These are phyloP conservation scores for Oxycera nigricornis DNA, from an alignment of 2,888 invertebrate genomes.

Conservation along the genomic window DNA sequence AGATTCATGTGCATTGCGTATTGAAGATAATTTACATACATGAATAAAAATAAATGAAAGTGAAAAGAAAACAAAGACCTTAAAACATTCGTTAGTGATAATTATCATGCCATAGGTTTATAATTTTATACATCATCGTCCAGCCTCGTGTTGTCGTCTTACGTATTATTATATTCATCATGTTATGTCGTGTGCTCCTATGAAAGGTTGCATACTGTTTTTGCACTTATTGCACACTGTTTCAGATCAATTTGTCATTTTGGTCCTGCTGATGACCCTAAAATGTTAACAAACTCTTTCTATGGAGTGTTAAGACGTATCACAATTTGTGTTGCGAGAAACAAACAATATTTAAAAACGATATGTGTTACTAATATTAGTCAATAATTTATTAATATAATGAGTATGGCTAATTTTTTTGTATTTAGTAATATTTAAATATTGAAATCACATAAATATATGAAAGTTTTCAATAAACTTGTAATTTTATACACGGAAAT, in stretches of 20 bases:
- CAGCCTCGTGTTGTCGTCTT: neutral
- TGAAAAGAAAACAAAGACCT: constrained; percentile 2
- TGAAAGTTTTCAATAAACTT: neutral
- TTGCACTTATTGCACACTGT: neutral
- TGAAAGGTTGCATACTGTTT: neutral
- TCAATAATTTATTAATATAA: constrained; percentile 38
- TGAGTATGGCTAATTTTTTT: constrained; percentile 8
- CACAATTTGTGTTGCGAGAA: constrained; percentile 6
- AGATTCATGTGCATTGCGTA: constrained; percentile 11
- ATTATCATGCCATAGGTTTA: constrained; percentile 37
- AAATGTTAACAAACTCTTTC: too few relatives aligned
- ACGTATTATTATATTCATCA: neutral
- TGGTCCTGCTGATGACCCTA: constrained; percentile 19
- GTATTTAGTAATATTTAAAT: constrained; percentile 1
- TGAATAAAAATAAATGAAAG: constrained; percentile 8
- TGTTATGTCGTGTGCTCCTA: neutral
- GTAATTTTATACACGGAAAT: neutral
- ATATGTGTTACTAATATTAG: constrained; percentile 47
- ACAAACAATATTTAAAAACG: constrained; percentile 39
- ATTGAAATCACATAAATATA: constrained; percentile 15
- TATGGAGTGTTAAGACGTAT: neutral
- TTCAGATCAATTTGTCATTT: neutral
- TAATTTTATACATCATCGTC: neutral
- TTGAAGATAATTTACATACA: neutral
- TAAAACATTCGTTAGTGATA: constrained; percentile 34